These are phyloP conservation scores for Zootoca vivipara DNA, from an alignment of 2,113 vertebrate species.

Conservation along the genomic window DNA sequence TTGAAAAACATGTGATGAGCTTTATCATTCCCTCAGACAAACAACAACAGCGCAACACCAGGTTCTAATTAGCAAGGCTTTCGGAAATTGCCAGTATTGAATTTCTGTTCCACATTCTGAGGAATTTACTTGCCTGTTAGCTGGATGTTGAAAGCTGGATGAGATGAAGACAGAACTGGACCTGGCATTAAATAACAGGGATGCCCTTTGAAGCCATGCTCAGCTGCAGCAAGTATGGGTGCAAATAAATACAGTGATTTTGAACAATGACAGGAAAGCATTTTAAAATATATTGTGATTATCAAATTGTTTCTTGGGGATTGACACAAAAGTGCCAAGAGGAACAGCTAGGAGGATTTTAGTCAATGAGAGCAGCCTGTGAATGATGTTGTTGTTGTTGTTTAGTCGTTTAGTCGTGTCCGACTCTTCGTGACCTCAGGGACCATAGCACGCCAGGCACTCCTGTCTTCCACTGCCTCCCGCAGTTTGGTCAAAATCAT, in stretches of 20 bases:
- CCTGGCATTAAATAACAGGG: conserved; percentile 40
- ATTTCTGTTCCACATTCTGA: not conserved
- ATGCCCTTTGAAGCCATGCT: conserved; percentile 32
- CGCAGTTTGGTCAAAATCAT: too few relatives aligned
- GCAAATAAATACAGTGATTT: conserved; percentile 11
- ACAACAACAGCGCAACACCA: not conserved
- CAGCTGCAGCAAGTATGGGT: conserved; percentile 3
- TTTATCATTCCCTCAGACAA: conserved; percentile 16
- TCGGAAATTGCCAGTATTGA: conserved; percentile 23
- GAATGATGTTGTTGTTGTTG: too few relatives aligned
- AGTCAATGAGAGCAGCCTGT: not conserved
- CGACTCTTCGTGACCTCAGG: too few relatives aligned
- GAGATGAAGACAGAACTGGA: conserved; percentile 37
- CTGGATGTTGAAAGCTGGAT: conserved; percentile 48
- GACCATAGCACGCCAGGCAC: too few relatives aligned
- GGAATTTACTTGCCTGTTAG: conserved; percentile 27
- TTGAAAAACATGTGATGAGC: conserved; percentile 11
- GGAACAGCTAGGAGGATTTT: not conserved
- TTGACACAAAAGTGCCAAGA: conserved; percentile 9
- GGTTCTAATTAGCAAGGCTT: conserved; percentile 48
- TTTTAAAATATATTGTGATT: not conserved
- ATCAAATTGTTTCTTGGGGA: not conserved
- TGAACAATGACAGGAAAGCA: conserved; percentile 20
- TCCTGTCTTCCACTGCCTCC: too few relatives aligned
- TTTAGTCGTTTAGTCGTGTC: too few relatives aligned